These are phyloP conservation scores for Scotopteryx bipunctaria DNA, from an alignment of 2,888 invertebrate species.

Conservation along the genomic window DNA sequence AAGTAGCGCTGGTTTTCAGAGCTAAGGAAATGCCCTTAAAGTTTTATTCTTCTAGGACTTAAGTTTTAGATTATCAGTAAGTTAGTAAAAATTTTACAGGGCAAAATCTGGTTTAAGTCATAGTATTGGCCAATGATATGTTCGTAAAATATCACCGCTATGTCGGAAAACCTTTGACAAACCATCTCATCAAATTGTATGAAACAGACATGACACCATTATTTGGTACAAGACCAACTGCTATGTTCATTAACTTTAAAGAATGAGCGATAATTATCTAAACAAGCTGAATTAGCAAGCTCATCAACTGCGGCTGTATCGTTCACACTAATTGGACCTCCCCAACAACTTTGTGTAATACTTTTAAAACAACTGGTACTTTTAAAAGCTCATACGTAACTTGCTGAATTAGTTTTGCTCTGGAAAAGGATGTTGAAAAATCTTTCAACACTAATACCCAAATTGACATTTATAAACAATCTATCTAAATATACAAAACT, in stretches of 20 bases:
- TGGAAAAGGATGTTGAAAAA: slow-evolving; percentile 6
- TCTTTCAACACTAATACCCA: slow-evolving; percentile 1
- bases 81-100: too few relatives aligned
- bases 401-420: not conserved
- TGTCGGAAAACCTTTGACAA: not conserved
- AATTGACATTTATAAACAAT: not conserved
- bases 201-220: slow-evolving; percentile 31
- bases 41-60: too few relatives aligned
- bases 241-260: slow-evolving; percentile 38
- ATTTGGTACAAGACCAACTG: slow-evolving; percentile 14
- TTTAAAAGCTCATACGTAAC: not conserved
- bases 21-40: too few relatives aligned
- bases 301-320: slow-evolving; percentile 48
- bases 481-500: not conserved
- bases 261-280: slow-evolving; percentile 55
- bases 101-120: too few relatives aligned
- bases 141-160: not conserved
- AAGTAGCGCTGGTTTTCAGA: too few relatives aligned
- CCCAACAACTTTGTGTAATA: not conserved
- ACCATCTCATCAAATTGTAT: slow-evolving; percentile 7
- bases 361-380: slow-evolving; percentile 5
- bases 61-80: too few relatives aligned
- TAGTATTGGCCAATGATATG: too few relatives aligned
- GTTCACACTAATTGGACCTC: slow-evolving; percentile 22
- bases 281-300: slow-evolving; percentile 64